Conservation (phyloP, 2,797 vertebrate genomes). For the Trichosurus vulpecula region DNA sequence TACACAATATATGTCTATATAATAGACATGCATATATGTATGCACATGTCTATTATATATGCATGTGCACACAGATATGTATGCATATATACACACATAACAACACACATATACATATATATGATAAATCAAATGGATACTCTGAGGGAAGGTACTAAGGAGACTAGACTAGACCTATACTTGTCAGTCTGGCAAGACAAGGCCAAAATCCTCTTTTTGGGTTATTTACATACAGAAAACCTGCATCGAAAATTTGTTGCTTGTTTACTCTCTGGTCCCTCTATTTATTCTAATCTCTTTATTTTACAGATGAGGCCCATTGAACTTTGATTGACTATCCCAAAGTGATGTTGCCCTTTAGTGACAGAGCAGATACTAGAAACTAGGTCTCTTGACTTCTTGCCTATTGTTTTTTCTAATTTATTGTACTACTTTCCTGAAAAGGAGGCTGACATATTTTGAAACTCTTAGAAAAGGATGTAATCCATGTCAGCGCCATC, state of each 20-base stretch:
- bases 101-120: too few relatives aligned
- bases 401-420: background rate
- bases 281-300: background rate
- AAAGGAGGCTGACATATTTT: background rate
- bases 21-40: too few relatives aligned
- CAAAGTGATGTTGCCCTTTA: background rate
- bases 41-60: too few relatives aligned
- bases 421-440: background rate
- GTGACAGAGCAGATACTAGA: background rate
- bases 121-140: background rate
- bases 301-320: background rate
- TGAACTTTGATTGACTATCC: background rate
- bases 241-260: background rate
- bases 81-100: accelerated
- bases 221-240: background rate
- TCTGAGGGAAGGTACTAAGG: background rate
- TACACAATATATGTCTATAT: too few relatives aligned
- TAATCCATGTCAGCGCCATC: background rate
- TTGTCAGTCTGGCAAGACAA: background rate
- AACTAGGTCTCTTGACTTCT: background rate
- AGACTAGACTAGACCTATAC: background rate
- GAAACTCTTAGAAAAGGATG: background rate
- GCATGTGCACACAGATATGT: too few relatives aligned
- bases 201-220: background rate
- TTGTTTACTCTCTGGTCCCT: background rate